Evolutionary conservation across 2,888 invertebrate genomes (phyloP).

Genomic region (Hyposoter didymator): DNA sequence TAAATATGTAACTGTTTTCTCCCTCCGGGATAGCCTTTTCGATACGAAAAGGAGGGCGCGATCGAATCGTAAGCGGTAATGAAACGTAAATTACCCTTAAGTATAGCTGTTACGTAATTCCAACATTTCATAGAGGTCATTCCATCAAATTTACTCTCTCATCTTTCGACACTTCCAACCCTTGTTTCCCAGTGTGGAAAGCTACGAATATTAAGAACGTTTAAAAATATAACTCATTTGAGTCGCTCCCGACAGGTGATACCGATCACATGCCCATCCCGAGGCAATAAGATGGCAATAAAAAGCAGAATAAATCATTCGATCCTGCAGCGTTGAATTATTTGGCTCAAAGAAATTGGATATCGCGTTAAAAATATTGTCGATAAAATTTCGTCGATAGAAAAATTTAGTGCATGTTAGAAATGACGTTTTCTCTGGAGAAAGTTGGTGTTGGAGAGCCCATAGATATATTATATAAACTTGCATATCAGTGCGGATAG

Average conservation of each 20-base stretch:
- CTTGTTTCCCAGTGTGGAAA: not conserved
- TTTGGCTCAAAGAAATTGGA: not conserved
- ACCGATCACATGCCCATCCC: conserved; percentile 46
- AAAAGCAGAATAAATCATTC: conserved; percentile 34
- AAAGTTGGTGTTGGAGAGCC: conserved; percentile 12
- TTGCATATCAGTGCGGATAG: conserved; percentile 37
- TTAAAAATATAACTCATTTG: conserved; percentile 48
- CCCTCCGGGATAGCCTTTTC: conserved; percentile 12
- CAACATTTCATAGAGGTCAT: conserved; percentile 62
- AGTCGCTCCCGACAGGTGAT: conserved; percentile 58
- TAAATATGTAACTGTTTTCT: conserved; percentile 34
- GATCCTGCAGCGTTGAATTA: not conserved
- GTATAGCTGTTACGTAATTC: conserved; percentile 63
- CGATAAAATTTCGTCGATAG: not conserved
- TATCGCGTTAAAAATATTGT: not conserved
- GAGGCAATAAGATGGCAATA: conserved; percentile 29
- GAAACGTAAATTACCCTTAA: conserved; percentile 63
- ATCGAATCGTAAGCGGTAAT: conserved; percentile 60
- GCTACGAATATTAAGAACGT: not conserved
- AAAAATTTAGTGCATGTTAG: not conserved
- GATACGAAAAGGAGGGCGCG: conserved; percentile 34
- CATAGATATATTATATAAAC: conserved; percentile 21
- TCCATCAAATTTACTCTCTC: conserved; percentile 51
- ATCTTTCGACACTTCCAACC: conserved; percentile 37
- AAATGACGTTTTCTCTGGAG: not conserved